Base-by-base conservation (phyloP, 2,113 vertebrate genomes). In the Pheucticus melanocephalus region DNA sequence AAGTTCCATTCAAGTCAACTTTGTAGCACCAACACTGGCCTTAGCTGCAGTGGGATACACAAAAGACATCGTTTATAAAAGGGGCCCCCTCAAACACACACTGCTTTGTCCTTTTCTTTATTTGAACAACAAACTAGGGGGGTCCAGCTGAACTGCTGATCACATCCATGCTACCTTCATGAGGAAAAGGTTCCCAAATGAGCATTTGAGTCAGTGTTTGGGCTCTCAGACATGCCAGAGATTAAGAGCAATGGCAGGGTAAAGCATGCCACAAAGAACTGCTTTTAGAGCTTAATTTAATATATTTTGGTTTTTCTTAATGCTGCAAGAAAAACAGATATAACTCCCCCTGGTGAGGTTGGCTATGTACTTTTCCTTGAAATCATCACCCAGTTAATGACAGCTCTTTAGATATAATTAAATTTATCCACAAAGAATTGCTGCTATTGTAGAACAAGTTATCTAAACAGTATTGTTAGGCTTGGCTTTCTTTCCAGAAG, bases 311-410 rank as follows among this genome's bases (percentile, higher is more conserved):
- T 23, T 8, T 44, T 80, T 63, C 47, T 33, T 47, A 25, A 21
- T 83, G 15, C 57, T 71, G 33, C 35, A 68, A 72, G 48, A 63
- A 79, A 44, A 86, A 35, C 8, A 82, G 79, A 71, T 6, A 37
- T 11, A 24, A 71, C 11, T 3, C 4, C 22, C 33, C 3, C 6
- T 31, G 0, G 1, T 30, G 16, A 82, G 10, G 28, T 42, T n/a
- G 17, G 21, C 39, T 60, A 5, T 20, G 24, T 45, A 33, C 27
- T 61, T 40, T 66, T 4, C 15, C 28, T 50, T 63, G 24, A 88
- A 78, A 54, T 54, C 47, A 66, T 30, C 42, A 42, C 16, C 28
- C 33, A 45, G 22, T 53, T 93, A 71, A 57, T 53, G 28, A 59
- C 37, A 88, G 30, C 39, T 71, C 31, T 57, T 86, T 44, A 53